Evolutionary conservation across 2,888 invertebrate species (phyloP), one percentile per base, ranked within the genome.

Genomic region (Apomyelois bistriatella): DNA sequence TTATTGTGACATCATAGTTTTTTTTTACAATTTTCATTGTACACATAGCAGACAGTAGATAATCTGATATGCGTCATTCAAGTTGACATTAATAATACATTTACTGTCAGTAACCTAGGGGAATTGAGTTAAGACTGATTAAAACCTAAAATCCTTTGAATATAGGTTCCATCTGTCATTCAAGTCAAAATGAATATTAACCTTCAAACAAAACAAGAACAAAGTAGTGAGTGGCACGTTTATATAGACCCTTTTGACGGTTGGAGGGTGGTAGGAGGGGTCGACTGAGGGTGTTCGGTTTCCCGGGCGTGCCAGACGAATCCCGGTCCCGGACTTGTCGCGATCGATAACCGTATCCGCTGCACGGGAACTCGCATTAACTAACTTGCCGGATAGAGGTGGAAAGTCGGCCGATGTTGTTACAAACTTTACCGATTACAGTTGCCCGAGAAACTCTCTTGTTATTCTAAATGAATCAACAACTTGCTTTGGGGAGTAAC

Each of bases 171-270:
- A 61, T 62, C 61, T 67, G 70, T 73, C 68, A 74, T 73, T 68
- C 74, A 74, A 77, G 79, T 81, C 78, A 77, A 76, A 82, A 79
- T 74, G 74, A 77, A 81, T 80, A 83, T 87, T 89, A 90, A 89
- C 89, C 87, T 90, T 89, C 87, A 89, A 88, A 88, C 82, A 80
- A 85, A 87, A 88, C 83, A 85, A 85, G 85, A 86, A 84, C 85
- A 85, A 87, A 86, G 85, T 80, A 79, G 76, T 73, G 79, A 82
- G 76, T 76, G 77, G 79, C 78, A 79, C 79, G 77, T 81, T 82
- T 73, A 81, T 80, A 76, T 72, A 72, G 76, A 75, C 75, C 76
- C 79, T 82, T 79, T 76, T 75, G 77, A 74, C 67, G 73, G 70
- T 49, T 38, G 50, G 61, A 49, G 57, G 59, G 54, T 50, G 64